A percentile compares a stretch with the other conserved stretches of the same genome.
Conservation (phyloP, 2,113 vertebrate species). For the Perccottus glenii region DNA sequence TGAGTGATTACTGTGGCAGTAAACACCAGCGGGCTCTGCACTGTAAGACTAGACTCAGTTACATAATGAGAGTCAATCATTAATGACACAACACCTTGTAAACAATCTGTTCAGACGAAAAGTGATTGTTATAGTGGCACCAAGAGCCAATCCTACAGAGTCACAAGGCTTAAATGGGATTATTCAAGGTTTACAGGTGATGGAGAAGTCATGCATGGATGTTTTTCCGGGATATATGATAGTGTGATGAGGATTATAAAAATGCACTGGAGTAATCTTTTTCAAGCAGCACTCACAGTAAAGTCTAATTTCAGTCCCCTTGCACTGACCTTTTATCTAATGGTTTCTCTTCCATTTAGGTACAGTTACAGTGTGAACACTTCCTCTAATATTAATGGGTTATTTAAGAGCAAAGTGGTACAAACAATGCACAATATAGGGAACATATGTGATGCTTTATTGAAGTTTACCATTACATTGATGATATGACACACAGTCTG, state of each 20-base stretch:
- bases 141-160: slow-evolving; percentile 9
- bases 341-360: no score
- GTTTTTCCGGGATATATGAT: not conserved
- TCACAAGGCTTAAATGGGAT: slow-evolving; percentile 23
- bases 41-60: slow-evolving; percentile 55
- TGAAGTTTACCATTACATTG: no score
- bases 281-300: not conserved
- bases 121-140: slow-evolving; percentile 17
- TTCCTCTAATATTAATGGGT: no score
- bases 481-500: no score
- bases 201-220: not conserved
- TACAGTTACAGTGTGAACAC: no score
- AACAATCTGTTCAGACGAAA: slow-evolving; percentile 51
- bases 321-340: not conserved
- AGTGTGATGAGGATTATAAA: not conserved
- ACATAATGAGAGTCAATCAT: slow-evolving; percentile 69
- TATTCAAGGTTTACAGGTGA: slow-evolving; percentile 25
- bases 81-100: slow-evolving; percentile 57
- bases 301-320: slow-evolving; percentile 4
- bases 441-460: no score
- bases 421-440: no score
- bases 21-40: slow-evolving; percentile 16
- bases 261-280: not conserved
- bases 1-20: slow-evolving; percentile 45
- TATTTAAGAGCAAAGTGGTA: no score